Conservation (phyloP, 2,113 vertebrate genomes). For the Ceyx cyanopectus region DNA sequence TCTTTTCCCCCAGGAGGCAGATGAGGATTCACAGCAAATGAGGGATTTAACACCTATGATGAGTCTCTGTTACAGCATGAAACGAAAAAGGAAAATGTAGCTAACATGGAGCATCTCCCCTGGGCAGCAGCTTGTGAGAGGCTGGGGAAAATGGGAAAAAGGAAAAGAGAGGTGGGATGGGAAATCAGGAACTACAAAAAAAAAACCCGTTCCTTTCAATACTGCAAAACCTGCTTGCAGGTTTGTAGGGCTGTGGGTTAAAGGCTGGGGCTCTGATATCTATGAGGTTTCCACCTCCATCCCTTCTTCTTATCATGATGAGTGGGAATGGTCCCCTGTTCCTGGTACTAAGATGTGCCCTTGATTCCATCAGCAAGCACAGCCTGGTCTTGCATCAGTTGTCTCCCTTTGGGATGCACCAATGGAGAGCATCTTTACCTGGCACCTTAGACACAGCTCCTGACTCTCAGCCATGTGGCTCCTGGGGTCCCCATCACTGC, state of each 20-base stretch:
- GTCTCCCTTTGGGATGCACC: neutral
- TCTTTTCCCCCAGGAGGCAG: neutral
- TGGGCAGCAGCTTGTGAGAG: conserved; percentile 28
- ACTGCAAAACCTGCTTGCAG: neutral
- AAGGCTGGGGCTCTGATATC: neutral
- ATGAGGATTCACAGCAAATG: conserved; percentile 75
- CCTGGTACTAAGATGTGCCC: neutral
- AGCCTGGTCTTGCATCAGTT: neutral
- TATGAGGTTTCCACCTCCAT: fast-evolving
- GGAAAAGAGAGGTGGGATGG: neutral
- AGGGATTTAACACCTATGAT: conserved; percentile 75
- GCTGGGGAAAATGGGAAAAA: neutral
- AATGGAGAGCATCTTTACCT: fast-evolving
- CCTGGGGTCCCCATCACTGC: neutral
- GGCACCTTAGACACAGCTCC: neutral
- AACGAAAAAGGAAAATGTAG: conserved; percentile 79
- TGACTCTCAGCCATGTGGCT: neutral
- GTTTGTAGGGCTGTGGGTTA: neutral
- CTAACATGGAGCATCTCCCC: conserved; percentile 73
- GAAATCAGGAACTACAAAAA: neutral
- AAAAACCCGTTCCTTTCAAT: conserved; percentile 22
- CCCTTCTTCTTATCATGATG: neutral
- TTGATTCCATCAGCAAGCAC: fast-evolving
- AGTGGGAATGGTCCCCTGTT: neutral
- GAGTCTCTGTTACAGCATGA: conserved; percentile 81